Conservation (phyloP, 2,888 invertebrate species). For the Hetaerina titia region DNA sequence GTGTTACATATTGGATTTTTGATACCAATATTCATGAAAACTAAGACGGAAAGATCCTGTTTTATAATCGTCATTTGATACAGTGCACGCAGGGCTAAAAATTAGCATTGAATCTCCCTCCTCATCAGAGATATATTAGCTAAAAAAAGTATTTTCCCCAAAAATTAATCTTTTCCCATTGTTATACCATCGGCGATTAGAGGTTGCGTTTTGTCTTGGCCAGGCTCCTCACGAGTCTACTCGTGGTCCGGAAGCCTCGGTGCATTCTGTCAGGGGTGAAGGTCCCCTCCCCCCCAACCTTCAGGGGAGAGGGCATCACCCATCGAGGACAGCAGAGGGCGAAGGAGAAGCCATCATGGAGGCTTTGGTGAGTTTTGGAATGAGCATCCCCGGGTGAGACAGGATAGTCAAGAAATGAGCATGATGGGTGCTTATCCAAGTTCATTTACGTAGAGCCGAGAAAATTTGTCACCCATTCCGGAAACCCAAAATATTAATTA, state of each 20-base stretch:
- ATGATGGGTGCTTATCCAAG: not conserved
- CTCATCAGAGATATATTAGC: too few relatives aligned
- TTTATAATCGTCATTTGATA: too few relatives aligned
- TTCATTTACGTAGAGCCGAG: not conserved
- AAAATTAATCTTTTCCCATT: not conserved
- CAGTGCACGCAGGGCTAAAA: too few relatives aligned
- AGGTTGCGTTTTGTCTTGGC: not conserved
- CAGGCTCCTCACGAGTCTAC: slow-evolving; percentile 53
- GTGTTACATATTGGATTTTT: too few relatives aligned
- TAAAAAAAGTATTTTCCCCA: not conserved
- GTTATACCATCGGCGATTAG: not conserved
- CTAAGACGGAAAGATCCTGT: too few relatives aligned
- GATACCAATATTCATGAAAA: too few relatives aligned
- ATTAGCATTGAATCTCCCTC: too few relatives aligned
- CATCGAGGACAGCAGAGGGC: not conserved
- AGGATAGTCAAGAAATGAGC: not conserved
- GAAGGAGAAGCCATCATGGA: slow-evolving; percentile 43
- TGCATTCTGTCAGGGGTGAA: slow-evolving; percentile 5
- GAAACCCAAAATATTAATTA: too few relatives aligned
- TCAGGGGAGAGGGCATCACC: slow-evolving; percentile 50
- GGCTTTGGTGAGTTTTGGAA: slow-evolving; percentile 35
- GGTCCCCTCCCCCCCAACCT: slow-evolving; percentile 56
- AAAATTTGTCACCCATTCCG: not conserved
- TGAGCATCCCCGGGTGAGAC: not conserved
- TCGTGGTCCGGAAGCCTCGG: slow-evolving; percentile 12